These are phyloP conservation scores for Mungos mungo DNA, from an alignment of 2,113 vertebrate species.

Conservation along the genomic window DNA sequence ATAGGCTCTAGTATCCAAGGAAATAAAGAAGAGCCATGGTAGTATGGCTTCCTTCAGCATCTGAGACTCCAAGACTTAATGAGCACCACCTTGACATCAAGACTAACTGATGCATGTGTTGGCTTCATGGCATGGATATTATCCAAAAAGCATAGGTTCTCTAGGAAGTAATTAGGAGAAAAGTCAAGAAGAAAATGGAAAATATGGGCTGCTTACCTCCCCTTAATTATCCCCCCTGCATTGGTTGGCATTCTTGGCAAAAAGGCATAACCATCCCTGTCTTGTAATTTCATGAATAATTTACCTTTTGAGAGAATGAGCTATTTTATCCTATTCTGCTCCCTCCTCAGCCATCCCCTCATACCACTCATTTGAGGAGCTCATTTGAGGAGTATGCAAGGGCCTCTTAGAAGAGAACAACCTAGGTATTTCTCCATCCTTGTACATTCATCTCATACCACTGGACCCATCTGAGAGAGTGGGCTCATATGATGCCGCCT, in stretches of 20 bases:
- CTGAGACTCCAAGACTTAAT: not conserved
- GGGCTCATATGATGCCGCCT: not conserved
- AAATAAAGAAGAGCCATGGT: not conserved
- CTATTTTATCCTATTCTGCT: not conserved
- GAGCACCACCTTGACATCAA: not conserved
- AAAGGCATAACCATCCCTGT: not conserved
- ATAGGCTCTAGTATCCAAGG: not conserved
- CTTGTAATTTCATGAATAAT: not conserved
- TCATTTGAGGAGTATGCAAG: not conserved
- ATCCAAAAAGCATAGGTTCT: not conserved
- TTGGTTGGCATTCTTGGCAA: not conserved
- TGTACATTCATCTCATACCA: too few relatives aligned
- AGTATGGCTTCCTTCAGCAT: not conserved
- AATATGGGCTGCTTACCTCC: not conserved
- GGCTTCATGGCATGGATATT: not conserved
- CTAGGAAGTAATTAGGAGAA: not conserved
- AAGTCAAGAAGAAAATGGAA: not conserved
- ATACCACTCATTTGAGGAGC: rapidly evolving
- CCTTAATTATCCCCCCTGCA: not conserved
- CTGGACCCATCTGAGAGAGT: rapidly evolving
- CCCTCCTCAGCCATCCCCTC: not conserved
- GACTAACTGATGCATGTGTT: rapidly evolving
- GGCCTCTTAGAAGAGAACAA: not conserved
- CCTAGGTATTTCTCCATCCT: not conserved
- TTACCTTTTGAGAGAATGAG: not conserved